Evolutionary conservation across 2,888 invertebrate genomes (phyloP).

Genomic region (Mantis religiosa): DNA sequence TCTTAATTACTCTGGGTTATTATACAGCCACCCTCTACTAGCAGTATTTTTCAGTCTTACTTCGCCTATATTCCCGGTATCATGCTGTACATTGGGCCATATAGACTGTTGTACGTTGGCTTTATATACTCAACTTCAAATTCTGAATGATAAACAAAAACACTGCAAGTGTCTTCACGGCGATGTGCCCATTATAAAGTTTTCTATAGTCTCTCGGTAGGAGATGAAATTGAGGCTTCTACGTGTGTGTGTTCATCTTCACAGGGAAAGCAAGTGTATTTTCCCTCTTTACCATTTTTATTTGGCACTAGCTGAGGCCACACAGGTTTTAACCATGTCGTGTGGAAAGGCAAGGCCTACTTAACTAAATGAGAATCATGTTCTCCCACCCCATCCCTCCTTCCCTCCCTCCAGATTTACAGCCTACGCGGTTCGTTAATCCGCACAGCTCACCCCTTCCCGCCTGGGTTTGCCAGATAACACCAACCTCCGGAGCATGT

Average conservation of each 20-base stretch:
- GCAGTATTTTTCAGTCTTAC: too few relatives aligned
- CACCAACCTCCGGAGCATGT: neutral
- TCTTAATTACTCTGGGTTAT: too few relatives aligned
- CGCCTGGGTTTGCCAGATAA: neutral
- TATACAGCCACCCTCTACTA: too few relatives aligned
- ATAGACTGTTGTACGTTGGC: too few relatives aligned
- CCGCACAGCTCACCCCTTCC: neutral
- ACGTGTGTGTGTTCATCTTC: neutral
- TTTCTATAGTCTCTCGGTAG: neutral
- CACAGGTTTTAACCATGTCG: neutral
- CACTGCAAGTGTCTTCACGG: too few relatives aligned
- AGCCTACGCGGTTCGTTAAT: conserved; percentile 21
- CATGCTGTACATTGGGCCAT: too few relatives aligned
- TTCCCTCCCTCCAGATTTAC: conserved; percentile 12
- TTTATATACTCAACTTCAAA: too few relatives aligned
- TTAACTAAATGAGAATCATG: conserved; percentile 27
- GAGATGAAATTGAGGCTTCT: neutral
- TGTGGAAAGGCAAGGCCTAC: conserved; percentile 2
- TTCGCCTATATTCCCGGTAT: too few relatives aligned
- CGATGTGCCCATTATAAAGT: too few relatives aligned
- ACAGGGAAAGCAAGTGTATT: neutral
- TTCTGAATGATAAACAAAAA: too few relatives aligned
- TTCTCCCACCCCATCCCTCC: conserved; percentile 4
- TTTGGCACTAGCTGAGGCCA: neutral
- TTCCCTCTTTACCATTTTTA: neutral